These are phyloP conservation scores for Sebastes paucispinis DNA, from an alignment of 2,797 vertebrate species.

Conservation along the genomic window DNA sequence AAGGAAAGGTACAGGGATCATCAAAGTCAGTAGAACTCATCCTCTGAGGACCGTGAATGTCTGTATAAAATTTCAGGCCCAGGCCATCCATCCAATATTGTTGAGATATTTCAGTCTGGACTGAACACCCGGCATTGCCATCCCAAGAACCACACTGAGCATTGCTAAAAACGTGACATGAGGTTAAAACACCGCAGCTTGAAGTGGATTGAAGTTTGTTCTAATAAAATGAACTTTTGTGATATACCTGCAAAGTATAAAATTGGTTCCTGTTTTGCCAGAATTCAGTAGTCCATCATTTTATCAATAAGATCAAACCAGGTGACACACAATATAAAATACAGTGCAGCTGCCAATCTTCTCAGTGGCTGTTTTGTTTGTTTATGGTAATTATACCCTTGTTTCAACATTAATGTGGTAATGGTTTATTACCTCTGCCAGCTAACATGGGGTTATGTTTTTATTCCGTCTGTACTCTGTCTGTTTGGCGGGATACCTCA, in stretches of 20 bases:
- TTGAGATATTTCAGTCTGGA: not conserved
- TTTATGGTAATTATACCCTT: slow-evolving; percentile 51
- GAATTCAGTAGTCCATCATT: slow-evolving; percentile 8
- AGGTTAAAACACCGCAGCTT: not conserved
- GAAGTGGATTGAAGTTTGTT: not conserved
- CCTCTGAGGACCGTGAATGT: not conserved
- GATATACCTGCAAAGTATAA: not conserved
- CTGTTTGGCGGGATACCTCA: not conserved
- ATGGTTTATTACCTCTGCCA: slow-evolving; percentile 47
- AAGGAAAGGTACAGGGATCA: too few species aligned
- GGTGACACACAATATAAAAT: slow-evolving; percentile 14
- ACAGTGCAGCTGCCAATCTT: slow-evolving; percentile 30
- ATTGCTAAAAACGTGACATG: not conserved
- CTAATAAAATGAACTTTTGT: not conserved
- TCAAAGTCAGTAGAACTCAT: too few species aligned
- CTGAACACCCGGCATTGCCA: not conserved
- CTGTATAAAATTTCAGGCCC: not conserved
- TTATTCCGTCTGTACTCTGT: slow-evolving; percentile 10
- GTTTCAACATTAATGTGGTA: slow-evolving; percentile 41
- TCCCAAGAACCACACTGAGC: not conserved
- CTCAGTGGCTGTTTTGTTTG: slow-evolving; percentile 36
- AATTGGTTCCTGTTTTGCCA: not conserved
- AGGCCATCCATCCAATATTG: not conserved
- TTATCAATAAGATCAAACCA: slow-evolving; percentile 12
- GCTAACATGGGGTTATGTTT: slow-evolving; percentile 26